phyloP scores from a whole-genome alignment of 2,113 vertebrate species.

The Cinclus mexicanus region DNA sequence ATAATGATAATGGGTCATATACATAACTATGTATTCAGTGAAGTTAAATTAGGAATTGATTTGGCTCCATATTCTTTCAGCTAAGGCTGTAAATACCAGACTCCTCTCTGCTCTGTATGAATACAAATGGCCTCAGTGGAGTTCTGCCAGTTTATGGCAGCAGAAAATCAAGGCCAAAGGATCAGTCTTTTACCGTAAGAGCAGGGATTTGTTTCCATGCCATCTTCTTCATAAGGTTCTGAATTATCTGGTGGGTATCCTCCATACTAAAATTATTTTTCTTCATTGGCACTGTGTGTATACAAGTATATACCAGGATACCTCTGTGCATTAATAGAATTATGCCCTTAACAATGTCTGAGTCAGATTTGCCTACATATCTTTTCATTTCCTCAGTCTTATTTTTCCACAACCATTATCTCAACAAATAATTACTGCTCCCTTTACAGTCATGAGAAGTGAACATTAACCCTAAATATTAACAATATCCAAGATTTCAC shows the following conservation, averaged over 20 bases:
- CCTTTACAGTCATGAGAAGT: neutral
- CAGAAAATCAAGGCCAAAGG: slow-evolving; percentile 33
- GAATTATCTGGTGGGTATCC: neutral
- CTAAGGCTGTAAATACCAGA: slow-evolving; percentile 17
- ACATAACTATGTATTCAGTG: neutral
- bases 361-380: neutral
- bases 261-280: neutral
- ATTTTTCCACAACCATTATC: neutral
- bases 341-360: neutral
- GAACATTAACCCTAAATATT: neutral
- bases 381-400: neutral
- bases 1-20: neutral
- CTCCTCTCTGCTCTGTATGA: neutral
- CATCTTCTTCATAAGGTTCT: neutral
- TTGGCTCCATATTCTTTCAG: neutral
- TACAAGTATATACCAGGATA: neutral
- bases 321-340: neutral
- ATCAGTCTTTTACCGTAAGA: slow-evolving; percentile 2
- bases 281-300: neutral
- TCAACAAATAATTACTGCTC: neutral
- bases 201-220: neutral
- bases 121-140: slow-evolving; percentile 11
- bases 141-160: slow-evolving; percentile 7
- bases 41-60: slow-evolving; percentile 10
- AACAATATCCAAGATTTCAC: neutral